Base-by-base conservation (phyloP, 2,888 invertebrate species). In the Pammene fasciana region DNA sequence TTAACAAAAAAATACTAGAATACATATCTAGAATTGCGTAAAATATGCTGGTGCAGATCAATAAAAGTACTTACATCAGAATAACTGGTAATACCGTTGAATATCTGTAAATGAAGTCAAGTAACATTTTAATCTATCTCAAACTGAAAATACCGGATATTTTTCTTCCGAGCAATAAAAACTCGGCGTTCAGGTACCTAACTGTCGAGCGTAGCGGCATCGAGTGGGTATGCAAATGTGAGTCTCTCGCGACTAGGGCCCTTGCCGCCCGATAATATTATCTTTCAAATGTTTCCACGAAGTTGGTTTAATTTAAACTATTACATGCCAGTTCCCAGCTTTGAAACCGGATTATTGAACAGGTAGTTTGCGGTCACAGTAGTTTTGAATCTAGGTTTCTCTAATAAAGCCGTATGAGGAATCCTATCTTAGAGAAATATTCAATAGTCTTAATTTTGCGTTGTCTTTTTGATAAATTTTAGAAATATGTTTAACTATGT, bases 261-360 rank as follows among this genome's bases (percentile, higher is more conserved):
- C 61, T 50, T 41, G 38, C 16, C 61, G 50, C 41, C 41, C 62
- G 50, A 62, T 62, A 62, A 62, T 52, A 62, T 62, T 62, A 62
- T 41, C 62, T n/a, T 52, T 62, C 50, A 16, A 50, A 62, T 62
- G 38, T 62, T 62, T 52, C 59, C 34, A 34, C 45, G 10, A 45
- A 45, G 14, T 59, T 45, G 45, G 59, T 45, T 45, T 16, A 34
- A 59, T 26, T 45, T 16, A 34, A 59, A 45, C 45, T 59, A 45
- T 45, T 41, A 26, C 4, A n/a, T 43, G 43, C 26, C 0, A 43
- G 38, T 41, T 16, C 13, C 34, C 54, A 50, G 50, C 18, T 50
- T 46, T 46, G 14, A 5, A 7, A 6, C 6, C 50, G 50, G 50
- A 50, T 54, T 54, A 54, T 54, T n/a, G 54, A 54, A 34, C 34